Evolutionary conservation across 2,888 invertebrate genomes (phyloP).

Genomic region (Caenorhabditis sp.): DNA sequence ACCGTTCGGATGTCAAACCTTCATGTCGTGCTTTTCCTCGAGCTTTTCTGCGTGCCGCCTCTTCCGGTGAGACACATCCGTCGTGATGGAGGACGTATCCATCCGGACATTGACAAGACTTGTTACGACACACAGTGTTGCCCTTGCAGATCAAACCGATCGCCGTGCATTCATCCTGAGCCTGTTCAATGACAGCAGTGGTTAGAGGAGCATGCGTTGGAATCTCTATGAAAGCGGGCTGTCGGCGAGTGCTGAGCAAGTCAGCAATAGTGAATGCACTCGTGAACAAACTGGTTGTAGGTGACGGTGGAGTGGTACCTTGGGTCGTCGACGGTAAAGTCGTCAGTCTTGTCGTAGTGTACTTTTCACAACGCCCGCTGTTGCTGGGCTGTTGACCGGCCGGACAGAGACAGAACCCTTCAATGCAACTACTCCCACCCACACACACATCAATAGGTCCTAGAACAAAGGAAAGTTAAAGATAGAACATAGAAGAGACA

Average conservation of each 20-base stretch:
- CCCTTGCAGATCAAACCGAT: conserved; percentile 75
- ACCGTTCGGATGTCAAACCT: conserved; percentile 58
- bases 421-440: conserved; percentile 81
- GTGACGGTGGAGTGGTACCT: conserved; percentile 58
- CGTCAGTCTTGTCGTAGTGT: conserved; percentile 60
- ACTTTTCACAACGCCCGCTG: conserved; percentile 71
- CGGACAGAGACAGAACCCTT: conserved; percentile 80
- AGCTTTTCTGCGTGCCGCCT: conserved; percentile 64
- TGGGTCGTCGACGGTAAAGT: conserved; percentile 41
- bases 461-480: conserved; percentile 65
- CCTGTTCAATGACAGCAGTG: conserved; percentile 41
- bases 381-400: conserved; percentile 76
- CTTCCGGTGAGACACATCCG: conserved; percentile 77
- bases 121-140: conserved; percentile 78
- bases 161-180: conserved; percentile 75
- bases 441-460: conserved; percentile 81
- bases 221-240: conserved; percentile 66
- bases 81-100: conserved; percentile 77
- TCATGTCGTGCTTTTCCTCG: conserved; percentile 69
- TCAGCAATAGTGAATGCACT: conserved; percentile 53
- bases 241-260: conserved; percentile 59
- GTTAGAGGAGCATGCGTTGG: conserved; percentile 70
- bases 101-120: conserved; percentile 80
- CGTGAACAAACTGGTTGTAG: conserved; percentile 49
- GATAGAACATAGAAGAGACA: conserved; percentile 53